Conservation (phyloP, 2,113 vertebrate species). For the Anhinga rufa region DNA sequence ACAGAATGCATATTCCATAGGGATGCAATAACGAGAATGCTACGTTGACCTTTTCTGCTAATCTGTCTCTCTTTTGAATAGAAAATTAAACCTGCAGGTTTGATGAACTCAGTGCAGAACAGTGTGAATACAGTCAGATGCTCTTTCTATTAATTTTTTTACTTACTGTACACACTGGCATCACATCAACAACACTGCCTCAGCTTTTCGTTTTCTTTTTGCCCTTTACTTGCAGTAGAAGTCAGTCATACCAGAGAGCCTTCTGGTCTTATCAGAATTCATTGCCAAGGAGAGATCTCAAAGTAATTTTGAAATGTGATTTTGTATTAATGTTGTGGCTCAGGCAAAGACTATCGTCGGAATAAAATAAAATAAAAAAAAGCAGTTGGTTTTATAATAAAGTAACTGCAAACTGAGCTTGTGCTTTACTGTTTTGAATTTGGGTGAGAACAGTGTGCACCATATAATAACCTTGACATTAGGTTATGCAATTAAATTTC, state of each 20-base stretch:
- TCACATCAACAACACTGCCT: accelerated
- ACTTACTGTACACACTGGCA: neutral
- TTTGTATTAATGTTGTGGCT: neutral
- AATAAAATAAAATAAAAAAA: neutral
- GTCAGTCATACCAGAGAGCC: neutral
- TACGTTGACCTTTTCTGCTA: neutral
- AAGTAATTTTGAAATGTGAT: neutral
- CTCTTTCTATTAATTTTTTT: neutral
- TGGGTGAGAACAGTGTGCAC: neutral
- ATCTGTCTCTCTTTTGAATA: neutral
- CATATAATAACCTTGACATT: constrained; percentile 38
- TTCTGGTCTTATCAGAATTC: neutral
- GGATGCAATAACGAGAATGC: neutral
- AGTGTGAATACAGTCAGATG: neutral
- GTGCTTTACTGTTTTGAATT: neutral
- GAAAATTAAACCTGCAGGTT: neutral
- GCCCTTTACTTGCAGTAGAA: neutral
- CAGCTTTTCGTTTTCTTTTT: neutral
- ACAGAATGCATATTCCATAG: neutral
- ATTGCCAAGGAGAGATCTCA: neutral
- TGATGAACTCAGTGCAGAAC: neutral
- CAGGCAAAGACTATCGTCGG: neutral
- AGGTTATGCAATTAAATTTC: constrained; percentile 41
- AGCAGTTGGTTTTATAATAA: neutral
- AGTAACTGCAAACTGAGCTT: neutral